Percentiles rank a stretch among this genome's conserved stretches.
Evolutionary conservation across 2,888 invertebrate genomes (phyloP).

Genomic region (Agriopis marginaria): DNA sequence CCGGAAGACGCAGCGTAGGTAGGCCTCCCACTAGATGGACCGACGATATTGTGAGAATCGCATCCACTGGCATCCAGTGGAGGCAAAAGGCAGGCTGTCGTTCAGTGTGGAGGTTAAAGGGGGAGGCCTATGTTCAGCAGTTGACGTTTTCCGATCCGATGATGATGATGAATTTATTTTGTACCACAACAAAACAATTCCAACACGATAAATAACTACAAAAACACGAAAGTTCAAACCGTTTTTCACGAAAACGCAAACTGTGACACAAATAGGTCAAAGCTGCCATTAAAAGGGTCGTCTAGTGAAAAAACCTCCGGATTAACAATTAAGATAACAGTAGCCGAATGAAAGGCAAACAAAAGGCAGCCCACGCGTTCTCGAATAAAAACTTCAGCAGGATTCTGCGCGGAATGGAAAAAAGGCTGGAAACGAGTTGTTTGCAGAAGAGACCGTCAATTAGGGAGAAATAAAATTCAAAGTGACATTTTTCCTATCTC

Average conservation of each 20-base stretch:
- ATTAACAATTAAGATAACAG: conserved; percentile 45
- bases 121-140: too few species aligned
- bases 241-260: conserved; percentile 21
- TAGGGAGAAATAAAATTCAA: background rate
- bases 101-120: too few species aligned
- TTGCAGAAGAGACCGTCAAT: background rate
- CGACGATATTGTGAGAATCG: too few species aligned
- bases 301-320: conserved; percentile 36
- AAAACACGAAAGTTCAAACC: conserved; percentile 7
- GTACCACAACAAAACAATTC: background rate
- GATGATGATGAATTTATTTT: background rate
- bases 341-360: conserved; percentile 44
- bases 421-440: conserved; percentile 10
- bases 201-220: conserved; percentile 1
- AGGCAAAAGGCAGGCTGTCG: too few species aligned
- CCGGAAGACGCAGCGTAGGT: too few species aligned
- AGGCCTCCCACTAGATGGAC: too few species aligned
- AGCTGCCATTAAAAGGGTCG: conserved; percentile 32
- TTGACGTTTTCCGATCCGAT: background rate
- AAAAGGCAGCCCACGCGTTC: conserved; percentile 29
- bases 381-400: conserved; percentile 25
- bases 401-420: conserved; percentile 14
- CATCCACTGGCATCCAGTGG: too few species aligned
- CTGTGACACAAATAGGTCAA: conserved; percentile 31
- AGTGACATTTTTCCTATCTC: too few species aligned